Percentiles rank a stretch among this genome's conserved stretches.
phyloP scores from a whole-genome alignment of 2,113 vertebrate genomes.

The Saccopteryx leptura region DNA sequence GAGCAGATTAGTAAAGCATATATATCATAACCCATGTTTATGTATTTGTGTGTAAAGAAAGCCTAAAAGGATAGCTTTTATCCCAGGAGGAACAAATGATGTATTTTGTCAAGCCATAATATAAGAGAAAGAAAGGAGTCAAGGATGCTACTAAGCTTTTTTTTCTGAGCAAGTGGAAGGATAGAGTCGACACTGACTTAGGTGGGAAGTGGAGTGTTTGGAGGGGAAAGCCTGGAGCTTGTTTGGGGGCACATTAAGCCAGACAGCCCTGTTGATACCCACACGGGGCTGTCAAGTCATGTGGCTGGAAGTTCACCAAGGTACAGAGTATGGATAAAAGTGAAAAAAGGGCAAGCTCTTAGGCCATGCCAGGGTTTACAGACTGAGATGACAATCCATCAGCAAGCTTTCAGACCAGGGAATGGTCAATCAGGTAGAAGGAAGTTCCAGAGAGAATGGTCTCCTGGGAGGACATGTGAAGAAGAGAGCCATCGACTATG shows the following conservation, averaged over 20 bases:
- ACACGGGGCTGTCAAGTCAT: background rate
- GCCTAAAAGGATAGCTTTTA: background rate
- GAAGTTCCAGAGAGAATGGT: background rate
- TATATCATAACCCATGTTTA: background rate
- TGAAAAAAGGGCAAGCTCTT: background rate
- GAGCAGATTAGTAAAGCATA: background rate
- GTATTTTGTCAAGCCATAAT: background rate
- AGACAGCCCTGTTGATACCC: background rate
- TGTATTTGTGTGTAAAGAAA: background rate
- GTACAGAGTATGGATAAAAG: background rate
- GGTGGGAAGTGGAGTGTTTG: no score
- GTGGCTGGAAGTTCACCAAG: background rate
- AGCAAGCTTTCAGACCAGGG: background rate
- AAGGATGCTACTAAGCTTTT: background rate
- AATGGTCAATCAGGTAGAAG: background rate
- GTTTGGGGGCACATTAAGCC: no score
- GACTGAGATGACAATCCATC: background rate
- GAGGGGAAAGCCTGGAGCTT: background rate
- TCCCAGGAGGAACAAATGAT: background rate
- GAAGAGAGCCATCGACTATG: background rate
- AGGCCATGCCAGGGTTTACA: background rate
- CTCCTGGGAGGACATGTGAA: background rate
- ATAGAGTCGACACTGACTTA: background rate
- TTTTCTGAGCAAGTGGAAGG: background rate
- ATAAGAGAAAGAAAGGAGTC: background rate